Conservation (phyloP, 1,140 invertebrate genomes). For the Popillia japonica region DNA sequence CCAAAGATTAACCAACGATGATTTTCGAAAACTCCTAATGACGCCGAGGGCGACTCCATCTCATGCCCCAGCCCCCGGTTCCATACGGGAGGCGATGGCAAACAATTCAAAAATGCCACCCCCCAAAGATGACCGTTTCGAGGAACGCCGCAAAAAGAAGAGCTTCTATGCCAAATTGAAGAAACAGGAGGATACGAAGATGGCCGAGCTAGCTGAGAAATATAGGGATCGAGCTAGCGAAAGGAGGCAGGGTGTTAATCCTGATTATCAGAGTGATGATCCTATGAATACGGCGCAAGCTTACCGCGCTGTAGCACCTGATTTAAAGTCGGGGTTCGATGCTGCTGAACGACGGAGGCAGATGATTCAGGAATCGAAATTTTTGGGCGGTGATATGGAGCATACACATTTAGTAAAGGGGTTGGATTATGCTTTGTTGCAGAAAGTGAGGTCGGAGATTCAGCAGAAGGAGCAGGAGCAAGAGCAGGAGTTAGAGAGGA, state of each 20-base stretch:
- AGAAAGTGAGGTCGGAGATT: constrained; percentile 89
- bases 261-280: constrained; percentile 83
- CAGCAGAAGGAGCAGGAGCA: constrained; percentile 82
- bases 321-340: constrained; percentile 91
- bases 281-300: constrained; percentile 88
- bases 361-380: constrained; percentile 99
- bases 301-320: constrained; percentile 94
- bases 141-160: constrained; percentile 78
- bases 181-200: constrained; percentile 94
- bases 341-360: constrained; percentile 94
- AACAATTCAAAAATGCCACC: constrained; percentile 59
- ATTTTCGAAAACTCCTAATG: constrained; percentile 95
- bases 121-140: constrained; percentile 59
- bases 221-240: constrained; percentile 95
- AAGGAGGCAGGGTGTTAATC: constrained; percentile 85
- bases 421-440: constrained; percentile 97
- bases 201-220: constrained; percentile 94
- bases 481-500: constrained; percentile 82
- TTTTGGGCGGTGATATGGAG: constrained; percentile 99
- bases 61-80: constrained; percentile 64
- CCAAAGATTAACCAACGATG: constrained; percentile 91
- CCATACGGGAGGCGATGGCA: constrained; percentile 68
- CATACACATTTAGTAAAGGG: constrained; percentile 99
- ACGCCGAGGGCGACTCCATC: constrained; percentile 82
- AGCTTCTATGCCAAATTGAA: constrained; percentile 94